Base-by-base conservation (phyloP, 2,888 invertebrate species). In the Mystacides longicornis region DNA sequence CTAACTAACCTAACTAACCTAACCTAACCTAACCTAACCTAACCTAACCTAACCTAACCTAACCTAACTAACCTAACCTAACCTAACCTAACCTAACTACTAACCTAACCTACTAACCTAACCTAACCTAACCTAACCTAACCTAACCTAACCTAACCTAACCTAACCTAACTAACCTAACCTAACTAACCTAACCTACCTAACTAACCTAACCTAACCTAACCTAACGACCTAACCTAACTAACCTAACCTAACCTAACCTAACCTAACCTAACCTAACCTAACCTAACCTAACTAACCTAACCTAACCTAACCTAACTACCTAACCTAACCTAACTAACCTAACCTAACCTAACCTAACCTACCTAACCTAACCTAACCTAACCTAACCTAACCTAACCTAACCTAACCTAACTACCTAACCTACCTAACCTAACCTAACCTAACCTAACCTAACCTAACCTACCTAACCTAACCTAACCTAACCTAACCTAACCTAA, bases 11-110 rank as follows among this genome's bases (percentile, higher is more conserved):
- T 59, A 59, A 31, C 7, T 14, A 9, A 31, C 7, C 31, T 31
- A 60, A 62, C 61, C 61, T 61, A 61, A 61, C 64, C 63, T 64
- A 64, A 64, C 63, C 63, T 62, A 63, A 64, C 63, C 63, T 62
- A 64, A 63, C 64, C 63, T 63, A 64, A 63, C 64, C 62, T 63
- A 63, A 63, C 63, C 60, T 59, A 60, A 62, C 60, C 59, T 62
- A 63, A 60, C 63, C 60, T 63, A 65, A 63, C 64, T 62, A 62
- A 62, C 62, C 62, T 60, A 63, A 62, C 61, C 62, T 62, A 62
- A 63, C 63, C 62, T 63, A 63, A 62, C 64, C 61, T 58, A 62
- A 61, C 62, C 60, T 60, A 61, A 62, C n/a, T n/a, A n/a, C n/a
- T n/a, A n/a, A n/a, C n/a, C n/a, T n/a, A n/a, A n/a, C n/a, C n/a